phyloP scores from a whole-genome alignment of 2,888 invertebrate genomes.

The Tenthredo scrophulariae region DNA sequence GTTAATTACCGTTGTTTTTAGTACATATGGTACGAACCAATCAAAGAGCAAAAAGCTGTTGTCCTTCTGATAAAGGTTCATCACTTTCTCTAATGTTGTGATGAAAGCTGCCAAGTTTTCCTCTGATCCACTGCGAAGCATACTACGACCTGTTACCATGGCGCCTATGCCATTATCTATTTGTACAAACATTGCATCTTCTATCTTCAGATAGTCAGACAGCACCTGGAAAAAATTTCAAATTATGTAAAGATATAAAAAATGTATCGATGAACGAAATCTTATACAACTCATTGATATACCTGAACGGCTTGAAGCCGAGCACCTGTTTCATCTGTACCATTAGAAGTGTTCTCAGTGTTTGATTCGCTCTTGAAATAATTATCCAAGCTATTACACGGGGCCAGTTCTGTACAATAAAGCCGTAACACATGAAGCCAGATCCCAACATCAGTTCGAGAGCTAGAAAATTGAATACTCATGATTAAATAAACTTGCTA shows the following conservation, averaged over 20 bases:
- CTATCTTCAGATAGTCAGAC: slow-evolving; percentile 59
- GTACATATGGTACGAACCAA: slow-evolving; percentile 60
- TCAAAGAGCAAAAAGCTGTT: slow-evolving; percentile 64
- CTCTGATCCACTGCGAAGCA: slow-evolving; percentile 57
- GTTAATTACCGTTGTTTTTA: slow-evolving; percentile 17
- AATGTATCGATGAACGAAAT: neutral
- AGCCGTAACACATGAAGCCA: slow-evolving; percentile 61
- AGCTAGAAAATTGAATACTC: slow-evolving; percentile 45
- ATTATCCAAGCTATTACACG: slow-evolving; percentile 50
- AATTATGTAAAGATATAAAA: neutral
- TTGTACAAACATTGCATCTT: slow-evolving; percentile 56
- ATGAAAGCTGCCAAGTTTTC: slow-evolving; percentile 56
- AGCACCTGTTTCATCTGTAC: slow-evolving; percentile 52
- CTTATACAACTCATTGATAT: neutral
- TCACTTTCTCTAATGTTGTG: slow-evolving; percentile 64
- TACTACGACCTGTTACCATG: slow-evolving; percentile 65
- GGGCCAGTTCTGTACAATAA: slow-evolving; percentile 60
- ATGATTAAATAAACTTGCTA: slow-evolving; percentile 47
- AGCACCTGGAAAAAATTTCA: slow-evolving; percentile 62
- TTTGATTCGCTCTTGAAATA: slow-evolving; percentile 56
- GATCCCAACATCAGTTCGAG: slow-evolving; percentile 62
- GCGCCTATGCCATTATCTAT: slow-evolving; percentile 61
- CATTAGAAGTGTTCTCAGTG: slow-evolving; percentile 30
- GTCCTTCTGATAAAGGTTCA: slow-evolving; percentile 63
- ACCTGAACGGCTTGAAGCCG: slow-evolving; percentile 62